Evolutionary conservation across 2,888 invertebrate species (phyloP).

Genomic region (Eupithecia abbreviata): DNA sequence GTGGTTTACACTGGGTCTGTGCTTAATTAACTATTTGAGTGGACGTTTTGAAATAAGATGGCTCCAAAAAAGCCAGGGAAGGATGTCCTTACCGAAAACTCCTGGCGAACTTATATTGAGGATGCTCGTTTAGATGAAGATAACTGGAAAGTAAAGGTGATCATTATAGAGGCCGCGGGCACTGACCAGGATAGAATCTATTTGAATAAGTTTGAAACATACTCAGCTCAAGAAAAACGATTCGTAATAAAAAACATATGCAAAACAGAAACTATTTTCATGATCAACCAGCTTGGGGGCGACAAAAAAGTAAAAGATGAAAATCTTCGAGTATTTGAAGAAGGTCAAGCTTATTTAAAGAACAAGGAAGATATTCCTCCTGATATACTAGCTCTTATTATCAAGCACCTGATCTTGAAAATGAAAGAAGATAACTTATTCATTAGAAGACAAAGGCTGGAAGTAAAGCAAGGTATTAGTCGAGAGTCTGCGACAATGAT

Average conservation of each 20-base stretch:
- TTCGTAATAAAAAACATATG: constrained; percentile 78
- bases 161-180: constrained; percentile 72
- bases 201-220: constrained; percentile 71
- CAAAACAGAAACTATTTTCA: constrained; percentile 77
- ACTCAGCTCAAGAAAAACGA: constrained; percentile 70
- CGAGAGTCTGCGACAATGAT: constrained; percentile 72
- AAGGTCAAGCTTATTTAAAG: constrained; percentile 69
- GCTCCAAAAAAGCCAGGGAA: constrained; percentile 63
- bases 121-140: constrained; percentile 64
- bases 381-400: constrained; percentile 70
- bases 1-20: background rate
- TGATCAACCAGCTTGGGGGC: constrained; percentile 76
- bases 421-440: constrained; percentile 76
- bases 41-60: constrained; percentile 49
- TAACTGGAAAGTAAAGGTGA: constrained; percentile 68
- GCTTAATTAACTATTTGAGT: background rate
- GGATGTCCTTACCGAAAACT: constrained; percentile 55
- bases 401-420: constrained; percentile 74
- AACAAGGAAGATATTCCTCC: constrained; percentile 74
- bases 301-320: constrained; percentile 76
- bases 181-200: constrained; percentile 74
- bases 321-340: constrained; percentile 72
- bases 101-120: constrained; percentile 67
- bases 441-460: constrained; percentile 68
- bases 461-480: constrained; percentile 69